Base-by-base conservation (phyloP, 2,888 invertebrate genomes). In the Eudasyphora cyanicolor region DNA sequence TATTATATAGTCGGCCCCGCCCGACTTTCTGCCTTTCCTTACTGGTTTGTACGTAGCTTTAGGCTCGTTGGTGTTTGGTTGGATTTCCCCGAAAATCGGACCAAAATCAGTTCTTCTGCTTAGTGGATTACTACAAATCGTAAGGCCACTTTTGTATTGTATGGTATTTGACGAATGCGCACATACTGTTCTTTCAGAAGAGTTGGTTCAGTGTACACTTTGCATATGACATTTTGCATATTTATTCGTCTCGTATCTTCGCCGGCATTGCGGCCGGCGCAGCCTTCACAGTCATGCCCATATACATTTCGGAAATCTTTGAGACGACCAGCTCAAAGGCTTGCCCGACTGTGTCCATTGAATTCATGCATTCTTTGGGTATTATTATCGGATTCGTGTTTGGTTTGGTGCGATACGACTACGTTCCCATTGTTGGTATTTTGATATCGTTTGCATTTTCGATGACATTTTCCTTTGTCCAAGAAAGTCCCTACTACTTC, bases 151-250 rank as follows among this genome's bases (percentile, higher is more conserved):
- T 12, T 32, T 8, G 54, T 8, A 29, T 19, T 3, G 3, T 4
- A 32, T 1, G 45, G 5, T 3, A 10, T n/a, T 2, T 2, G n/a
- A 21, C 14, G 8, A 57, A 45, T 42, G 7, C n/a, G 6, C 1
- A 29, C 17, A 42, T 32, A 24, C 12, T 32, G 75, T 38, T 62
- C 45, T 86, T 87, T 1, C 74, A 91, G 92, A 79, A 86, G 0
- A 86, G 88, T 24, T 91, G 91, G 91, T 89, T 89, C 35, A 89
- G 88, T 76, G 88, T 90, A 2, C 88, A 89, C 78, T 91, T 91
- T 75, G 91, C 88, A 32, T 88, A 88, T 75, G 88, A 90, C 57
- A 89, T 90, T 17, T 70, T 87, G 0, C 91, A 92, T 86, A 89
- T 91, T 29, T 89, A 89, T 71, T 86, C 89, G 8, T 90, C 92